A percentile compares a stretch with the other conserved stretches of the same genome.
Evolutionary conservation across 2,113 vertebrate genomes (phyloP).

Genomic region (Seriola dumerili): DNA sequence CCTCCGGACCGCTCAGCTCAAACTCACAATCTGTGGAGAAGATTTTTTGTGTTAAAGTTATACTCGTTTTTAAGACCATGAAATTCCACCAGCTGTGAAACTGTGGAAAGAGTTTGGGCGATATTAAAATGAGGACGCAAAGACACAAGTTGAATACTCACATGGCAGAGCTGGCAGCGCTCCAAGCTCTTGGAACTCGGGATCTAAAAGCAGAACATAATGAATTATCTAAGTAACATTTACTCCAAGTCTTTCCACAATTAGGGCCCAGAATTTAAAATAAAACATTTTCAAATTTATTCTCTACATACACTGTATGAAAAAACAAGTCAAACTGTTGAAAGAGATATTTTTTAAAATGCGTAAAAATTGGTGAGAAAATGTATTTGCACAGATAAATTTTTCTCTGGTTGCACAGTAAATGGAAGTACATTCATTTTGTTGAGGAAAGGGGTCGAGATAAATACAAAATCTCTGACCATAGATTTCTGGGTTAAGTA

Average conservation of each 20-base stretch:
- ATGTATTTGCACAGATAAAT: no score
- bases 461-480: slow-evolving; percentile 21
- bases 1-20: slow-evolving; percentile 95
- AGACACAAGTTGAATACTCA: slow-evolving; percentile 79
- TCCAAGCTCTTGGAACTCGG: slow-evolving; percentile 93
- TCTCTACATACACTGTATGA: no score
- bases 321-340: no score
- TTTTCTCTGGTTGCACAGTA: no score
- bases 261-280: background rate
- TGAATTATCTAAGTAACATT: background rate
- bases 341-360: no score
- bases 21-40: slow-evolving; percentile 92
- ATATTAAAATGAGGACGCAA: no score
- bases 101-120: background rate
- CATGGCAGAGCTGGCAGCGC: slow-evolving; percentile 91
- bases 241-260: background rate
- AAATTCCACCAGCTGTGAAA: background rate
- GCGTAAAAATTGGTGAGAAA: no score
- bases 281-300: background rate
- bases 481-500: background rate
- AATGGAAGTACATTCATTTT: no score
- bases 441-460: background rate
- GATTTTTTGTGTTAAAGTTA: background rate
- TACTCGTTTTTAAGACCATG: background rate
- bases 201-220: slow-evolving; percentile 88